These are phyloP conservation scores for Rhinella marina DNA, from an alignment of 2,797 vertebrate genomes.

Conservation along the genomic window DNA sequence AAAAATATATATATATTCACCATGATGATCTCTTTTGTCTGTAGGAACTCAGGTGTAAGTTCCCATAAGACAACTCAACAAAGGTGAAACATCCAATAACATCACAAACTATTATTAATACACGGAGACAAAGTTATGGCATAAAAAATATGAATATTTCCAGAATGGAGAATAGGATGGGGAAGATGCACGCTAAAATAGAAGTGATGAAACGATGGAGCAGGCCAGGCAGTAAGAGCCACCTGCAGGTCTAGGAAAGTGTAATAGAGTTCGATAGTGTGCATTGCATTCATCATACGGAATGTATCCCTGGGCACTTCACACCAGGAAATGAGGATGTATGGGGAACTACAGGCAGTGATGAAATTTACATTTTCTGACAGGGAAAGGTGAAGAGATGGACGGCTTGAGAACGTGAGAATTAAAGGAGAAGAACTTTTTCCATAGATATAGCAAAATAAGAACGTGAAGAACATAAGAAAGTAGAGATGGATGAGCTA, in stretches of 20 bases:
- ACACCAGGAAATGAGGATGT: constrained; percentile 52
- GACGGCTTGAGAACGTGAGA: constrained; percentile 5
- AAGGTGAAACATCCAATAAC: background rate
- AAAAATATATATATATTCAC: background rate
- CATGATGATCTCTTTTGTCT: background rate
- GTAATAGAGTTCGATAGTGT: constrained; percentile 57
- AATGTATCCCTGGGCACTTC: constrained; percentile 54
- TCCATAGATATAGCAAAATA: background rate
- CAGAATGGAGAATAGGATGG: background rate
- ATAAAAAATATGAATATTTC: background rate
- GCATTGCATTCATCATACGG: constrained; percentile 48
- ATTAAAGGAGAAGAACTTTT: constrained; percentile 9
- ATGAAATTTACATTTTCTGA: constrained; percentile 49
- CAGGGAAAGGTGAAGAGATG: background rate
- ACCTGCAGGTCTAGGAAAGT: constrained; percentile 40
- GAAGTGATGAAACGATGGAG: background rate
- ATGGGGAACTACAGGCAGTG: constrained; percentile 41
- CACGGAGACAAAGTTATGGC: background rate
- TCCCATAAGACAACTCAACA: background rate
- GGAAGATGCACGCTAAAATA: background rate
- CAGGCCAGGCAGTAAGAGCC: constrained; percentile 13
- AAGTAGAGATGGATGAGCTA: background rate
- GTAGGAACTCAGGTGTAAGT: background rate
- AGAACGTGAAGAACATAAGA: background rate
- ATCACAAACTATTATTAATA: background rate